Base-by-base conservation (phyloP, 2,113 vertebrate genomes). In the Trichechus manatus region DNA sequence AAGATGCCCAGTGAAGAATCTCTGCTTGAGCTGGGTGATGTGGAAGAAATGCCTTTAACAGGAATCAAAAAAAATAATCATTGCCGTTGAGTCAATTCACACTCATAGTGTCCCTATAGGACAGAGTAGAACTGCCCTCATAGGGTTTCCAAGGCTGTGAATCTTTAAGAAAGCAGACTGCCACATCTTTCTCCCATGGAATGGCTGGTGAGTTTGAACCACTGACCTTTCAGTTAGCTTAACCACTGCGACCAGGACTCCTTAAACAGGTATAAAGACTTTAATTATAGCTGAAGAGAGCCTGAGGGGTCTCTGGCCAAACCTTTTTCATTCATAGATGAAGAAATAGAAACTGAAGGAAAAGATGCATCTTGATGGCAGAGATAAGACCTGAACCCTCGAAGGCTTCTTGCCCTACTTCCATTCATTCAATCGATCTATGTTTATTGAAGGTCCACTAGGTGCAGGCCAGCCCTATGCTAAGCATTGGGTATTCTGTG, bases 381-480 rank as follows among this genome's bases (percentile, higher is more conserved):
- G 63, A 81, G 44, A 47, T 53, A 68, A 77, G 53, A 59, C 53
- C 23, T 44, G 56, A 97, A 89, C 31, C 11, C 42, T 39, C 0
- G 3, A 44, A 81, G 72, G 23, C 10, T 63, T 53, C 83, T 44
- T 6, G 31, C 15, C 59, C 39, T 25, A 3, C n/a, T 39, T 47
- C 56, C 56, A 31, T 29, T 63, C 29, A 3, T 19, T 59, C 59
- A 4, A 31, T 61, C 27, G 15, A 31, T 31, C 19, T 39, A 25
- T 0, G 11, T 29, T 39, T 59, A 20, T 6, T 42, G 64, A 83
- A 64, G 42, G 27, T 64, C 77, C n/a, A 29, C 25, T 23, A 2
- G 0, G 13, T 1, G 6, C 47, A n/a, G 2, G 23, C 1, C 9
- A 8, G 50, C 7, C 27, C 64, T 25, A 6, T 8, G 50, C 42